Evolutionary conservation across 2,113 vertebrate species (phyloP).

Genomic region (Oenanthe melanoleuca): DNA sequence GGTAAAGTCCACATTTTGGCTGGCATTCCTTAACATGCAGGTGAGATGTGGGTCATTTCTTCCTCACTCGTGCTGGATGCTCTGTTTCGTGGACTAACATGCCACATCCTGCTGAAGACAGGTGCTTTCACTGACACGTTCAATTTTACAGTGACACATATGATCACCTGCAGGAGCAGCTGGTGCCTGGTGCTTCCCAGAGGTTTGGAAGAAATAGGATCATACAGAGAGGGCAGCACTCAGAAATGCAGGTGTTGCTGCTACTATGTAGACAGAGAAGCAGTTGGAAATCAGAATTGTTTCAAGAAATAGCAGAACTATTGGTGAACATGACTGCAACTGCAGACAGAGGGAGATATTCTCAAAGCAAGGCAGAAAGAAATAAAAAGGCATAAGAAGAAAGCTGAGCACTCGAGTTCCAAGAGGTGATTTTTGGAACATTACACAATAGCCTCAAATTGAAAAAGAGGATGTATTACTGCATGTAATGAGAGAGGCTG

Average conservation of each 20-base stretch:
- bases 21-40: rapidly evolving
- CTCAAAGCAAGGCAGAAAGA: not conserved
- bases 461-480: not conserved
- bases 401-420: not conserved
- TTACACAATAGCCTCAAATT: not conserved
- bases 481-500: not conserved
- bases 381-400: not conserved
- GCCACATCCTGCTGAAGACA: no score
- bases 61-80: not conserved
- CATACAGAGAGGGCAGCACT: not conserved
- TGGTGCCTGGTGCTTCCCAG: not conserved
- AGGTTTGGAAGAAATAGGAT: not conserved
- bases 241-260: not conserved
- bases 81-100: not conserved
- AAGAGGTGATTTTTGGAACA: not conserved
- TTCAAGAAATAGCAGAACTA: not conserved
- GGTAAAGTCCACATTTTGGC: not conserved
- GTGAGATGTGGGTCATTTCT: not conserved
- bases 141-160: not conserved
- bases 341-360: not conserved
- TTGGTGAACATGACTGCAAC: not conserved
- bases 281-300: not conserved
- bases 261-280: not conserved
- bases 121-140: not conserved
- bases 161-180: not conserved